Conservation (phyloP, 2,797 vertebrate species). For the Ctenosaura bakeri region DNA sequence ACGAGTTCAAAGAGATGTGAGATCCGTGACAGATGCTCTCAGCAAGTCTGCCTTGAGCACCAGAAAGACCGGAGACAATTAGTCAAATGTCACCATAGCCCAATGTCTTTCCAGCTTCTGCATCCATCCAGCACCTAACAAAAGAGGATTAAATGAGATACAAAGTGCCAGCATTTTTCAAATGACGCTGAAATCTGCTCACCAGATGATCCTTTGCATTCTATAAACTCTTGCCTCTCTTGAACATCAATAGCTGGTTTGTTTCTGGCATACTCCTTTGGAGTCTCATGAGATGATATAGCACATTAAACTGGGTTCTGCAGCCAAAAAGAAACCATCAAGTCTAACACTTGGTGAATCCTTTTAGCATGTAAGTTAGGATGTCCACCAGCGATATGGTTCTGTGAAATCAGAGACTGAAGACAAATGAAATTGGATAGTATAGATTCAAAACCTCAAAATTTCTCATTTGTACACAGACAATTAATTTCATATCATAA, state of each 20-base stretch:
- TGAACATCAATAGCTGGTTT: constrained; percentile 43
- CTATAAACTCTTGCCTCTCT: constrained; percentile 16
- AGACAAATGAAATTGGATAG: background rate
- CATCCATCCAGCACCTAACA: constrained; percentile 10
- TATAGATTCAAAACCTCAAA: constrained; percentile 1
- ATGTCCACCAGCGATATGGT: background rate
- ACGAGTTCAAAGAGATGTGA: constrained; percentile 27
- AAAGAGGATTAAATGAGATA: constrained; percentile 5
- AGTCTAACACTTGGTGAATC: background rate
- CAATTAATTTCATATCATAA: constrained; percentile 39
- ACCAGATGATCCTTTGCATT: constrained; percentile 34
- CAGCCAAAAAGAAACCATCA: constrained; percentile 28
- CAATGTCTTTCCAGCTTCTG: constrained; percentile 12
- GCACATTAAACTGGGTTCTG: constrained; percentile 27
- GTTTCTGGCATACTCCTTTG: constrained; percentile 29
- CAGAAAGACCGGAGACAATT: constrained; percentile 21
- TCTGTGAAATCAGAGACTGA: constrained; percentile 31
- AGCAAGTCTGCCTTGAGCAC: background rate
- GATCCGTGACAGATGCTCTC: constrained; percentile 23
- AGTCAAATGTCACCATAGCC: background rate
- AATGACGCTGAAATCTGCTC: constrained; percentile 40
- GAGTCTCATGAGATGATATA: constrained; percentile 29
- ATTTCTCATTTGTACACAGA: background rate
- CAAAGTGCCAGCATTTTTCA: constrained; percentile 36
- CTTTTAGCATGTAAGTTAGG: background rate